Percentiles rank a stretch among this genome's conserved stretches.
These are phyloP conservation scores for Stenodera caucasica DNA, from an alignment of 2,888 invertebrate species.

Conservation along the genomic window DNA sequence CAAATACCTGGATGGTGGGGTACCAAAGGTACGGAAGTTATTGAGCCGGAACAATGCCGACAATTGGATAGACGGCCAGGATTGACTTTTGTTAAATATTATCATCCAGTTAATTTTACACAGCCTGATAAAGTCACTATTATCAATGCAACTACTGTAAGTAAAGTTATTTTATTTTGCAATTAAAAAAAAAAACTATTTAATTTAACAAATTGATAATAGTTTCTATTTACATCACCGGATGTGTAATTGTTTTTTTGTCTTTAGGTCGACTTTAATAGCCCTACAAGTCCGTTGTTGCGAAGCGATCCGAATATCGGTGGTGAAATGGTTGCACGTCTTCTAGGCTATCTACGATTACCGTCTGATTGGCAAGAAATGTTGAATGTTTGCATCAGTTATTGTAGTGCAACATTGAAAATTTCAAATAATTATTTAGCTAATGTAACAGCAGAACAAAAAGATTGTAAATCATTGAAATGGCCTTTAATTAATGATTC, in stretches of 20 bases:
- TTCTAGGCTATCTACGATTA: slow-evolving; percentile 82
- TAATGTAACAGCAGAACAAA: slow-evolving; percentile 70
- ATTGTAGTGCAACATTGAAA: slow-evolving; percentile 70
- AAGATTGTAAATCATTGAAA: slow-evolving; percentile 68
- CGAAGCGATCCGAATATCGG: slow-evolving; percentile 69
- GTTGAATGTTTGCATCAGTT: slow-evolving; percentile 77
- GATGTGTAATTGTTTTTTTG: not conserved
- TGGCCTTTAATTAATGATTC: slow-evolving; percentile 56
- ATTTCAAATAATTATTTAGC: slow-evolving; percentile 56
- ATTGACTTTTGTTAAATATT: slow-evolving; percentile 84
- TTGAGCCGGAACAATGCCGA: slow-evolving; percentile 73
- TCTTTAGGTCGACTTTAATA: slow-evolving; percentile 67
- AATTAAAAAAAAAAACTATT: slow-evolving; percentile 24
- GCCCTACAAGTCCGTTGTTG: slow-evolving; percentile 68
- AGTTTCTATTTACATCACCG: not conserved
- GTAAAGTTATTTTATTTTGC: too few relatives aligned
- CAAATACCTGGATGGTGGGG: slow-evolving; percentile 92
- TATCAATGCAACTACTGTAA: slow-evolving; percentile 78
- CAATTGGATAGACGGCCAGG: slow-evolving; percentile 81
- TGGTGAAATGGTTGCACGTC: slow-evolving; percentile 75
- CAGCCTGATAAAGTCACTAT: slow-evolving; percentile 88
- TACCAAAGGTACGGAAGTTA: slow-evolving; percentile 67
- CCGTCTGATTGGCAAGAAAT: slow-evolving; percentile 76
- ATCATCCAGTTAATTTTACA: slow-evolving; percentile 82
- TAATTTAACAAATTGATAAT: not conserved